phyloP scores from a whole-genome alignment of 2,888 invertebrate species.

The Galeruca laticollis region DNA sequence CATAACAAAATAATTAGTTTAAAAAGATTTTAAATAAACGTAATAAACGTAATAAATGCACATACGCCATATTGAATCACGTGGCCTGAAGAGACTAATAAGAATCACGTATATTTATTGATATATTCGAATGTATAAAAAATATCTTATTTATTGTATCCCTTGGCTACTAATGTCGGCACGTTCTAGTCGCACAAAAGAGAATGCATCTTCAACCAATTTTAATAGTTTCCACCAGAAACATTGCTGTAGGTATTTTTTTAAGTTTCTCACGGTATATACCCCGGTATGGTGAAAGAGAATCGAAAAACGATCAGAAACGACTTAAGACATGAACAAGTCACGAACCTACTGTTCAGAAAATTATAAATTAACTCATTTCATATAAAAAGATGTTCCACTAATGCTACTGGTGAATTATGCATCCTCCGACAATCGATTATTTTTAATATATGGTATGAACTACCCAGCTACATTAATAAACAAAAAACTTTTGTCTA shows the following conservation, averaged over 20 bases:
- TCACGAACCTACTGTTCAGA: constrained; percentile 51
- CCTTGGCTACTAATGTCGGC: neutral
- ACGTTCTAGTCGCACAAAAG: constrained; percentile 10
- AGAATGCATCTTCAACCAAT: constrained; percentile 34
- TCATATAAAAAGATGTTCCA: constrained; percentile 35
- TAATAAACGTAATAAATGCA: no score
- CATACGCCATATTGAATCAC: no score
- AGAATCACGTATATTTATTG: no score
- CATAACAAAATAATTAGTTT: no score
- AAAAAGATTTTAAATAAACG: no score
- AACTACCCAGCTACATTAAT: no score
- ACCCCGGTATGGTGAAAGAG: constrained; percentile 43
- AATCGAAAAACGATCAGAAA: constrained; percentile 46
- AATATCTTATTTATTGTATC: no score
- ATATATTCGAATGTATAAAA: no score
- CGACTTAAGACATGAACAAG: constrained; percentile 41
- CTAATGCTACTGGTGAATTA: constrained; percentile 45
- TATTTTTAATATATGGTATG: constrained; percentile 3
- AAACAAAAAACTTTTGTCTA: no score
- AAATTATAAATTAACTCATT: constrained; percentile 48
- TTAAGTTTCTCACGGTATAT: constrained; percentile 52
- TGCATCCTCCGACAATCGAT: constrained; percentile 34
- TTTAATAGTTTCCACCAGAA: constrained; percentile 43
- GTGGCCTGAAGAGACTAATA: no score
- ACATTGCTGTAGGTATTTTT: constrained; percentile 50